Evolutionary conservation across 2,113 vertebrate species (phyloP).

Genomic region (Polypterus senegalus): DNA sequence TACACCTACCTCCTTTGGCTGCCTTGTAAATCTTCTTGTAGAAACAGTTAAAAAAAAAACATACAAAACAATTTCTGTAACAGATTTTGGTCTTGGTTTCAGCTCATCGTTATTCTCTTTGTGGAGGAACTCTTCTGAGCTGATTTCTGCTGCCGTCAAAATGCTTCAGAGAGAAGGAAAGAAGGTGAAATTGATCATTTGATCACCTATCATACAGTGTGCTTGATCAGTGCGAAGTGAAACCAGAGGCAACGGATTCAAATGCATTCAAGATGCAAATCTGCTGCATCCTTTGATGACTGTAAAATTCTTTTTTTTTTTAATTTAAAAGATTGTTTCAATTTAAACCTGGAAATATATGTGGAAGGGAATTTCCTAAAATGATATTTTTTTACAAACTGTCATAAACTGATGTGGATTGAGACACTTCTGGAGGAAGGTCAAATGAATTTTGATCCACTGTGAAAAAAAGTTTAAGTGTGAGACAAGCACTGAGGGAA

Average conservation of each 20-base stretch:
- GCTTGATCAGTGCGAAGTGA: not conserved
- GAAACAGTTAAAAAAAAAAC: conserved; percentile 41
- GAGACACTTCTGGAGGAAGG: too few relatives aligned
- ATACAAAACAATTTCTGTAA: conserved; percentile 64
- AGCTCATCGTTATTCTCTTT: conserved; percentile 80
- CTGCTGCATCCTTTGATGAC: too few relatives aligned
- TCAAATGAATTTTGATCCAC: too few relatives aligned
- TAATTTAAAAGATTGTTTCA: too few relatives aligned
- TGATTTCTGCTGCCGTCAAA: conserved; percentile 43
- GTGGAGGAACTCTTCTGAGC: conserved; percentile 75
- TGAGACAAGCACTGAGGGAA: too few relatives aligned
- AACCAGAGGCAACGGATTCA: conserved; percentile 1
- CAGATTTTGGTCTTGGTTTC: conserved; percentile 89
- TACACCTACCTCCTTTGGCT: conserved; percentile 38
- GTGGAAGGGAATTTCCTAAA: not conserved
- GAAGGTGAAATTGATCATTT: conserved; percentile 5
- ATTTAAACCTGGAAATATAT: too few relatives aligned
- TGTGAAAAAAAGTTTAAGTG: too few relatives aligned
- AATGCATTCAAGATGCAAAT: not conserved
- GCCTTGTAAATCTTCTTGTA: conserved; percentile 51
- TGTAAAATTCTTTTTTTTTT: too few relatives aligned
- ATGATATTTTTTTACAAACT: conserved; percentile 14
- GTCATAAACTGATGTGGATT: conserved; percentile 17
- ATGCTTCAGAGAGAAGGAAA: conserved; percentile 16
- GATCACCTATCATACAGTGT: not conserved